Conservation (phyloP, 2,797 vertebrate species). For the Hirundo rustica region DNA sequence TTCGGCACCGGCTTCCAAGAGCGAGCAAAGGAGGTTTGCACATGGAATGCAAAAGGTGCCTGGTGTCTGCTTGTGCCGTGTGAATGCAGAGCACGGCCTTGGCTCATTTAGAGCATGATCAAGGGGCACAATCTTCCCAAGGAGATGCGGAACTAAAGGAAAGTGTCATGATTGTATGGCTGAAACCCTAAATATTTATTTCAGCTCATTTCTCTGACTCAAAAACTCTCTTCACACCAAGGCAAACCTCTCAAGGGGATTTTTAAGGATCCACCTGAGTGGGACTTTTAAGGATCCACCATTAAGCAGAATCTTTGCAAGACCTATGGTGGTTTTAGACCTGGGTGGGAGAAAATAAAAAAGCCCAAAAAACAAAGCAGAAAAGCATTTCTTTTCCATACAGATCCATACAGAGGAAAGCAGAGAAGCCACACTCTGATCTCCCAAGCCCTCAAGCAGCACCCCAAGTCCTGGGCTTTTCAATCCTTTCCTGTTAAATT, state of each 20-base stretch:
- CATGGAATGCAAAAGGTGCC: background rate
- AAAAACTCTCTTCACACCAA: background rate
- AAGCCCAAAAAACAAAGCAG: background rate
- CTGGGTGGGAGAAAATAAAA: fast-evolving
- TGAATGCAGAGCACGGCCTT: background rate
- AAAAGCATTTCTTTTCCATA: background rate
- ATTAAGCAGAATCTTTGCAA: background rate
- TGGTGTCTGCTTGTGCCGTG: background rate
- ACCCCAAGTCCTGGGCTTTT: background rate
- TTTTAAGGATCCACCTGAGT: background rate
- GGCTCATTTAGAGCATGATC: background rate
- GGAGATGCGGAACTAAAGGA: background rate
- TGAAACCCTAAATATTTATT: background rate
- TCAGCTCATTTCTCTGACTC: background rate
- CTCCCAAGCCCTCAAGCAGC: background rate
- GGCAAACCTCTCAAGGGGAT: background rate
- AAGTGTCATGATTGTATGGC: background rate
- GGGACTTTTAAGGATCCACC: background rate
- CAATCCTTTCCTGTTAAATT: background rate
- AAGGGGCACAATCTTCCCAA: background rate
- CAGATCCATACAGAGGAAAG: background rate
- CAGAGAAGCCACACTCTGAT: background rate
- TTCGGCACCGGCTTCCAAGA: background rate
- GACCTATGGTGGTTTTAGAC: background rate
- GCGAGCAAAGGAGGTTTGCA: background rate